Percentiles rank a stretch among this genome's conserved stretches.
phyloP scores from a whole-genome alignment of 2,888 invertebrate genomes.

The Drosophila kanekoi region DNA sequence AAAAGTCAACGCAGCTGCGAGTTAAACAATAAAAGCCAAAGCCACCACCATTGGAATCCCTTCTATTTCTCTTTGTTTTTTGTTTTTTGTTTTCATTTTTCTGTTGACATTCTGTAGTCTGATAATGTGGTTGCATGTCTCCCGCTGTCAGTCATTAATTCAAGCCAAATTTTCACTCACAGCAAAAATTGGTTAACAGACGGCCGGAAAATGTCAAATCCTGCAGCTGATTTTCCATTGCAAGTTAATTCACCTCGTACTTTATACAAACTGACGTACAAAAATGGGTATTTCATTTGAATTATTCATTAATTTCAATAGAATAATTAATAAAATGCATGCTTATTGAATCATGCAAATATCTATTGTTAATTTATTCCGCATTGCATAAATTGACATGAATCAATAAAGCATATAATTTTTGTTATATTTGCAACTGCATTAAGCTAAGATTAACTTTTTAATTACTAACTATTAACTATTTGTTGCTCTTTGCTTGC shows the following conservation, averaged over 20 bases:
- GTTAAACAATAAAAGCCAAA: conserved; percentile 49
- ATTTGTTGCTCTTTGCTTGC: neutral
- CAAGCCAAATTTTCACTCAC: conserved; percentile 32
- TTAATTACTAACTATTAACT: neutral
- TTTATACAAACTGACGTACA: too few relatives aligned
- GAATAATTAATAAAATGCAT: conserved; percentile 11
- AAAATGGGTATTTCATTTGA: neutral
- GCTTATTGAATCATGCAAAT: conserved; percentile 15
- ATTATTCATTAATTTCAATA: conserved; percentile 12
- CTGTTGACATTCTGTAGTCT: conserved; percentile 12
- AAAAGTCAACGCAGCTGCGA: conserved; percentile 35
- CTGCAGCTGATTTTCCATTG: conserved; percentile 11
- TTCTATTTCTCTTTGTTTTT: neutral
- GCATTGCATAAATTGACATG: neutral
- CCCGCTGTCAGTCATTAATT: conserved; percentile 49
- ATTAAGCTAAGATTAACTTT: conserved; percentile 1
- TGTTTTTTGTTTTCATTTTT: conserved; percentile 2
- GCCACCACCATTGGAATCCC: conserved; percentile 32
- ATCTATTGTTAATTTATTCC: neutral
- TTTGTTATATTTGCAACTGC: conserved; percentile 3
- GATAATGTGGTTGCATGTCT: conserved; percentile 33
- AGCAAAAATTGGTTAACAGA: conserved; percentile 45
- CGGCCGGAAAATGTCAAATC: conserved; percentile 34
- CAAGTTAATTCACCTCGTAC: neutral
- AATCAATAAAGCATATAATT: conserved; percentile 6